These are phyloP conservation scores for Gyps fulvus DNA, from an alignment of 2,113 vertebrate genomes.

Conservation along the genomic window DNA sequence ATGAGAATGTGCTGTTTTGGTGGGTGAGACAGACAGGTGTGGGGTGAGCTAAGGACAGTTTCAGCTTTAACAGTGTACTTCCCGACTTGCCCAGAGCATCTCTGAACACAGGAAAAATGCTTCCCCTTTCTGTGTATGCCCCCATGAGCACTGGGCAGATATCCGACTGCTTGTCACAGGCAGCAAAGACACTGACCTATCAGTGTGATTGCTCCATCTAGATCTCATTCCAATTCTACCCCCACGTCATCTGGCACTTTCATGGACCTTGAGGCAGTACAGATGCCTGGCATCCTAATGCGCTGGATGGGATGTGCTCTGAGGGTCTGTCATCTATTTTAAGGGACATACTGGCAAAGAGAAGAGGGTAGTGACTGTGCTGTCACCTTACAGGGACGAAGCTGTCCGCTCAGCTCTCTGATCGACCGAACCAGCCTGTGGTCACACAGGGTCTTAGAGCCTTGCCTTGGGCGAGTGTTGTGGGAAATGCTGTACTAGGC, in stretches of 20 bases:
- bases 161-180: background rate
- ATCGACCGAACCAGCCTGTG: background rate
- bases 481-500: background rate
- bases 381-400: background rate
- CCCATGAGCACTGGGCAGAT: fast-evolving
- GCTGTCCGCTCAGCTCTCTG: background rate
- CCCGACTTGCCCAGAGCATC: background rate
- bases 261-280: background rate
- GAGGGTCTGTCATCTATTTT: background rate
- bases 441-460: background rate
- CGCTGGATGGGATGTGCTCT: background rate
- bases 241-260: background rate
- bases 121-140: background rate
- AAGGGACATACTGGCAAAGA: background rate
- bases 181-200: background rate
- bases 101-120: background rate
- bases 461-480: background rate
- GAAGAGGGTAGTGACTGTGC: background rate
- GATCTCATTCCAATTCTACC: background rate
- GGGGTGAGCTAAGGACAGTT: background rate
- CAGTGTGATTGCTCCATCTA: background rate
- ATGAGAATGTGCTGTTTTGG: background rate
- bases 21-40: background rate
- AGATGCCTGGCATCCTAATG: background rate
- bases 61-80: background rate